phyloP scores from a whole-genome alignment of 2,797 vertebrate genomes.

The Pangasius sanitwongsei region DNA sequence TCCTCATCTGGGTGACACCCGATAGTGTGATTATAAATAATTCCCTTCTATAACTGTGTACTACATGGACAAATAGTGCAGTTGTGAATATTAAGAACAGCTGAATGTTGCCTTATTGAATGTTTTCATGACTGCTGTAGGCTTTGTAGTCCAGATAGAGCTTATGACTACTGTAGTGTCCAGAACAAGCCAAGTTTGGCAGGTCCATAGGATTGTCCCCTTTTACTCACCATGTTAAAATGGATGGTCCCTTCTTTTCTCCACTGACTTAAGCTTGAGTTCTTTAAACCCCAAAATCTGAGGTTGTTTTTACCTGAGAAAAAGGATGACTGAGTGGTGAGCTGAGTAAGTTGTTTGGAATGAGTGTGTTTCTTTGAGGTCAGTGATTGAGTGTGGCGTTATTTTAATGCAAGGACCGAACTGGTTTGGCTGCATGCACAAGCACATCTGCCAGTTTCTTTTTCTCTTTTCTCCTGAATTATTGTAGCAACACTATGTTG shows the following conservation, averaged over 20 bases:
- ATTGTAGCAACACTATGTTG: slow-evolving; percentile 60
- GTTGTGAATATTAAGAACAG: neutral
- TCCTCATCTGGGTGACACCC: no score
- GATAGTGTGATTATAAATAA: no score
- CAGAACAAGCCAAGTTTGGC: no score
- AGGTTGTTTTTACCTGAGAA: neutral
- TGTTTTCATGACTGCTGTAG: neutral
- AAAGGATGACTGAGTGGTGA: neutral
- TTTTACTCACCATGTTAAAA: slow-evolving; percentile 4
- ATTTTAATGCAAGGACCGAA: neutral
- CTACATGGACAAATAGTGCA: no score
- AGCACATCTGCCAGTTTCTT: slow-evolving; percentile 6
- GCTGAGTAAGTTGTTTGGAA: neutral
- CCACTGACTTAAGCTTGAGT: neutral
- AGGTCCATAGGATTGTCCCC: neutral
- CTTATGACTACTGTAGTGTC: neutral
- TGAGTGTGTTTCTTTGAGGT: no score
- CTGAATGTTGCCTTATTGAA: neutral
- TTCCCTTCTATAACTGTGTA: no score
- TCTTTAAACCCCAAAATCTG: neutral
- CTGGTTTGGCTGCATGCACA: slow-evolving; percentile 33
- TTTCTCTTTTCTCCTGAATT: slow-evolving; percentile 20
- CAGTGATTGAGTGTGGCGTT: neutral
- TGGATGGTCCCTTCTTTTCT: neutral
- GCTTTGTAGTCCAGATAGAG: neutral